A percentile compares a stretch with the other conserved stretches of the same genome.
Evolutionary conservation across 30 jellyfish, hydroid and myxozoan species (phyloP).

Genomic region (Phacellophora camtschatica): DNA sequence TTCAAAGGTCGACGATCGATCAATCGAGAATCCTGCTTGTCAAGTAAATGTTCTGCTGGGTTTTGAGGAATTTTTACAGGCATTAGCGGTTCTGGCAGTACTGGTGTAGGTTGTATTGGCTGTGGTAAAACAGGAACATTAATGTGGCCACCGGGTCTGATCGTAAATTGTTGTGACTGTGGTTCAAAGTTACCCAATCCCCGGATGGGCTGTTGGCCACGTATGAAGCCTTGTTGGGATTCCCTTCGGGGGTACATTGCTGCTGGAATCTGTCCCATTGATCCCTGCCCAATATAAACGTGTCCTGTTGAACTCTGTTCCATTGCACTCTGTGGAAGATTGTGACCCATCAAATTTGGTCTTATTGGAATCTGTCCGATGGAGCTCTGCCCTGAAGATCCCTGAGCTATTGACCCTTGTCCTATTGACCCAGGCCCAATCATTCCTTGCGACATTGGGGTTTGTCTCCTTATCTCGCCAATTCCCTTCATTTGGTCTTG

Average conservation of each 20-base stretch:
- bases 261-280: no score
- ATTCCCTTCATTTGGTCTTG: not conserved
- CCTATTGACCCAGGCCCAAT: not conserved
- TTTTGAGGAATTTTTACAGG: constrained; percentile 8
- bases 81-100: constrained; percentile 56
- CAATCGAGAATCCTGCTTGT: not conserved
- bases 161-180: not conserved
- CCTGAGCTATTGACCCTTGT: not conserved
- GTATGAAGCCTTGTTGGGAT: no score
- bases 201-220: not conserved
- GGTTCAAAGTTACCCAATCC: not conserved
- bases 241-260: no score
- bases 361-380: not conserved
- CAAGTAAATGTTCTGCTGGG: not conserved
- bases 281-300: not conserved
- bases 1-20: not conserved
- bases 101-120: constrained; percentile 31
- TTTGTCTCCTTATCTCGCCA: not conserved
- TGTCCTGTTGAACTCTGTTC: no score
- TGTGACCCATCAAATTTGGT: not conserved
- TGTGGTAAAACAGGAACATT: constrained; percentile 26
- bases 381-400: not conserved
- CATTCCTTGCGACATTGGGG: not conserved
- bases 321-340: no score
- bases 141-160: not conserved